Conservation (phyloP, 1,140 invertebrate genomes). For the Ditylenchus dipsaci region DNA sequence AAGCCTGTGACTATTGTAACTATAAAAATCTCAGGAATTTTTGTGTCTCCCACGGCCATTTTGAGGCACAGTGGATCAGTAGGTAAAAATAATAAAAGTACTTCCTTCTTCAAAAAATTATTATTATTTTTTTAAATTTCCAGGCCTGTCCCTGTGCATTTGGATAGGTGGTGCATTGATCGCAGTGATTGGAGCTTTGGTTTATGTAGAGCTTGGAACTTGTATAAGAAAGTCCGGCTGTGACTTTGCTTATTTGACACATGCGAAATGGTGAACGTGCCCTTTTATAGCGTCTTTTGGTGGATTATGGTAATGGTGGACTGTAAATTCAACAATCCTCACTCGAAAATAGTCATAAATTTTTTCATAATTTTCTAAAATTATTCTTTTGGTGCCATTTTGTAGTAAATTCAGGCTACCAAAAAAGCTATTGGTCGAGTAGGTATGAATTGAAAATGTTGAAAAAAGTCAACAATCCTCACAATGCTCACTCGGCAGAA, state of each 20-base stretch:
- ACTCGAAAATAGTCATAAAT: constrained; percentile 12
- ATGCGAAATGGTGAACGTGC: constrained; percentile 43
- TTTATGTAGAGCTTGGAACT: constrained; percentile 50
- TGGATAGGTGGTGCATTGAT: constrained; percentile 47
- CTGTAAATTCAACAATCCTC: too few species aligned
- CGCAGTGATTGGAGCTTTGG: constrained; percentile 51
- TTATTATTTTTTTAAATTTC: background rate
- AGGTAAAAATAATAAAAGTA: background rate
- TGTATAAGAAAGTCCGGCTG: constrained; percentile 49
- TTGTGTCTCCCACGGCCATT: constrained; percentile 51
- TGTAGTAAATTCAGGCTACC: constrained; percentile 4
- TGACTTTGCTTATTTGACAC: constrained; percentile 52
- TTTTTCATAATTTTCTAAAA: constrained; percentile 1
- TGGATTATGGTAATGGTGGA: constrained; percentile 11
- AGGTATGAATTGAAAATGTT: too few species aligned
- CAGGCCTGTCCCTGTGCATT: constrained; percentile 45
- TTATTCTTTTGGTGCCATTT: background rate
- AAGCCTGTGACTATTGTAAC: background rate
- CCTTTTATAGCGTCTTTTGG: constrained; percentile 20
- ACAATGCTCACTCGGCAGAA: too few species aligned
- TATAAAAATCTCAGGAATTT: constrained; percentile 32
- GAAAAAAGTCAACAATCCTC: too few species aligned
- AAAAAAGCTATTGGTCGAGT: too few species aligned
- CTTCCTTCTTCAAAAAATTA: background rate
- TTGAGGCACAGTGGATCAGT: constrained; percentile 46